Conservation (phyloP, 2,888 invertebrate genomes). For the Drosophila vallismaia region DNA sequence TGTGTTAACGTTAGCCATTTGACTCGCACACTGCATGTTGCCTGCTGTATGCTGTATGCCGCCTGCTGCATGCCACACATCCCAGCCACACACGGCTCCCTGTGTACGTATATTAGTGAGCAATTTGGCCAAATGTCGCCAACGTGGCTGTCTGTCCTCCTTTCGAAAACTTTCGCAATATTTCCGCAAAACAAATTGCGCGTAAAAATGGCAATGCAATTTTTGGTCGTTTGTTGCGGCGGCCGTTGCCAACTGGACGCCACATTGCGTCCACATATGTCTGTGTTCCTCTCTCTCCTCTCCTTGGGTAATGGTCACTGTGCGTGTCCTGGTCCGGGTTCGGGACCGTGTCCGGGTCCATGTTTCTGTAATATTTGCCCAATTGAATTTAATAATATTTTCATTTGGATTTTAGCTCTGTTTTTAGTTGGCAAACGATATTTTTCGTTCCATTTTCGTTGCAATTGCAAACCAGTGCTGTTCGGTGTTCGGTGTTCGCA, state of each 20-base stretch:
- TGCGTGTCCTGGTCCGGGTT: slow-evolving; percentile 12
- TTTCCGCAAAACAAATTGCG: slow-evolving; percentile 76
- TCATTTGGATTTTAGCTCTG: slow-evolving; percentile 80
- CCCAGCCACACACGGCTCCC: neutral
- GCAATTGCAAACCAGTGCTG: slow-evolving; percentile 26
- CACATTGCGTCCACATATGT: slow-evolving; percentile 72
- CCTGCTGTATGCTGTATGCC: slow-evolving; percentile 12
- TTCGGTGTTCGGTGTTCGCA: neutral
- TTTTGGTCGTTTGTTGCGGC: slow-evolving; percentile 80
- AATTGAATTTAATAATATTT: slow-evolving; percentile 82
- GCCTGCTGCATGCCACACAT: neutral
- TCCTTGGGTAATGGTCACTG: neutral
- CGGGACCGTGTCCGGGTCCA: slow-evolving; percentile 48
- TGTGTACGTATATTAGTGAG: slow-evolving; percentile 62
- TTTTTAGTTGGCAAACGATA: slow-evolving; percentile 60
- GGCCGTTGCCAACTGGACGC: slow-evolving; percentile 80
- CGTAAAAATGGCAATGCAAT: slow-evolving; percentile 79
- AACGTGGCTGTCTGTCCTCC: slow-evolving; percentile 68
- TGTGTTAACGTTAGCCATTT: slow-evolving; percentile 71
- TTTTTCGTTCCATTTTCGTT: slow-evolving; percentile 60
- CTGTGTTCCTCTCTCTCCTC: neutral
- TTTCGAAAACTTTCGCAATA: slow-evolving; percentile 75
- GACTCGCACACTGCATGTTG: slow-evolving; percentile 9
- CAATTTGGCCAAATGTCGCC: slow-evolving; percentile 78
- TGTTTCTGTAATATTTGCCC: slow-evolving; percentile 78